A percentile compares a stretch with the other conserved stretches of the same genome.
Evolutionary conservation across 92 coral and sea anemone genomes (phyloP).

Genomic region (Porites divaricata): DNA sequence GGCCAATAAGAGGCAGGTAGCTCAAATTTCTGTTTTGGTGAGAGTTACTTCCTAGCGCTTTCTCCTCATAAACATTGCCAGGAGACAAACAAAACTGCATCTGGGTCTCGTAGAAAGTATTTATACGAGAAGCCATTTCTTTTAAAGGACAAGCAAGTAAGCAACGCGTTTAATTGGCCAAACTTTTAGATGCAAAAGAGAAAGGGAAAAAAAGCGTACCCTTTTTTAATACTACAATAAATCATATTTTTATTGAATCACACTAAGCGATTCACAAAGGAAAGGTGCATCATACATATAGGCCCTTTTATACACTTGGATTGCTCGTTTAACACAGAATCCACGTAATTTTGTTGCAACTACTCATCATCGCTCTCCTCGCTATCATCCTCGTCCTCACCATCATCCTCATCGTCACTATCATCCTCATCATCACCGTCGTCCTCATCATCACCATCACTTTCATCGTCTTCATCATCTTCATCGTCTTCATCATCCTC

Average conservation of each 20-base stretch:
- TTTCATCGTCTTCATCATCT: slow-evolving; percentile 31
- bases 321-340: not conserved
- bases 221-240: not conserved
- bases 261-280: slow-evolving; percentile 1
- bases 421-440: slow-evolving; percentile 51
- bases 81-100: no score
- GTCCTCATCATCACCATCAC: slow-evolving; percentile 50
- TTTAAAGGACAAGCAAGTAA: no score
- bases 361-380: slow-evolving; percentile 40
- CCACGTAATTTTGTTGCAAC: not conserved
- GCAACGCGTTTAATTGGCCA: no score
- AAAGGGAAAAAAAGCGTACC: not conserved
- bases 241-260: slow-evolving; percentile 15
- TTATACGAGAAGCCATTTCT: no score
- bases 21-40: no score
- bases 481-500: slow-evolving; percentile 41
- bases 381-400: slow-evolving; percentile 26
- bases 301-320: slow-evolving; percentile 18
- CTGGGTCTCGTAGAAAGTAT: no score
- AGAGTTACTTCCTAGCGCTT: no score
- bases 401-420: slow-evolving; percentile 29
- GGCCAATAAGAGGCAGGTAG: no score
- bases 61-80: no score
- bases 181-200: not conserved
- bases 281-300: slow-evolving; percentile 19